Evolutionary conservation across 2,888 invertebrate species (phyloP), one percentile per base, ranked within the genome.

Genomic region (Heliconius sara): DNA sequence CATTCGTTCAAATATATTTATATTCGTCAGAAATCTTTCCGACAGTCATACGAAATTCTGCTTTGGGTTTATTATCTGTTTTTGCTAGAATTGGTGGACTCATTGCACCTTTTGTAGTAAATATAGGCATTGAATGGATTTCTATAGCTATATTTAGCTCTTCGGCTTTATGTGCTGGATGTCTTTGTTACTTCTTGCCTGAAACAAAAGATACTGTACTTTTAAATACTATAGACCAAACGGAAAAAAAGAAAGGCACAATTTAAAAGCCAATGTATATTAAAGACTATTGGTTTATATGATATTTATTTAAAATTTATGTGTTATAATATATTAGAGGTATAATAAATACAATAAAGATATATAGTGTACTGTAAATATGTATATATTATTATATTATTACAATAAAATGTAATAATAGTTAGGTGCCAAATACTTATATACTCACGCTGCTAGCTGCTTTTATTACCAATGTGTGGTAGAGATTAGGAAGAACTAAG

Each of bases 21-120:
- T 98, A 96, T 89, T 96, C 97, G 10, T 97, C 97, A 0, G 98
- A 98, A 92, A 91, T 98, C 65, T 98, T 97, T 87, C 98, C 98
- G 0, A 98, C 98, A 0, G 96, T 97, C 7, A 96, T 97, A 6
- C 95, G 98, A 83, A 98, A 98, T 89, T 96, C 97, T 63, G 97
- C 97, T 0, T 96, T 98, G 85, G 98, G 97, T 25, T 95, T 96
- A 60, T 96, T 96, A 79, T 97, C 97, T 3, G 96, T 96, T 91
- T 96, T 96, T 85, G 97, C 96, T 1, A 95, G 97, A 85, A 87
- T 97, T 72, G 97, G 97, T 52, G 97, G 97, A 22, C 96, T 97
- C 87, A 87, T 96, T 34, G 97, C 97, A 7, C 97, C 97, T 0
- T 97, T 96, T 88, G 95, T 97, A 2, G 96, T 97, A 0, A 96